Base-by-base conservation (phyloP, 2,888 invertebrate species). In the Torymus texanus region DNA sequence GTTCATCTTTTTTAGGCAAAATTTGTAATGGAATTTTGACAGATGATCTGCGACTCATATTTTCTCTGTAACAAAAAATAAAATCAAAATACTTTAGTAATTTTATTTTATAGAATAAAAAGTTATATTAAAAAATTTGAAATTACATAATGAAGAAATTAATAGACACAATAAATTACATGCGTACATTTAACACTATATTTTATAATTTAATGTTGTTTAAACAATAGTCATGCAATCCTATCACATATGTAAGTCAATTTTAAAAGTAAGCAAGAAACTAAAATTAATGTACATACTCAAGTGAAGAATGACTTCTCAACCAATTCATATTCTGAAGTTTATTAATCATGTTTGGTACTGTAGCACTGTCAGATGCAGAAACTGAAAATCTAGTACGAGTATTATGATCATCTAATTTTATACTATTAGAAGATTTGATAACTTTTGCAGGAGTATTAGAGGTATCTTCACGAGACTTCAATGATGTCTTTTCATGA, bases 261-360 rank as follows among this genome's bases (percentile, higher is more conserved):
- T 53, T 66, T 53, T 21, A 70, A 68, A 56, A 70, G 12, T 8
- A 50, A 8, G 10, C 13, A 59, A 58, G 2, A 50, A 53, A n/a
- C 51, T 59, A 72, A 68, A 63, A 74, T 61, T 41, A 55, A 21
- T 18, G 5, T 81, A 80, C 83, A 16, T 83, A 84, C 84, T 75
- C 24, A 66, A 24, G 11, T 12, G 29, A n/a, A n/a, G 75, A 11
- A 4, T 53, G 29, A 81, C 41, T 80, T 83, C 86, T 87, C 73
- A 87, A 84, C 87, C 87, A 88, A 62, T 82, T 79, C 87, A 87
- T 85, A 61, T 78, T 83, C 79, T 85, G 85, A 51, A 87, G 70
- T 78, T 84, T 85, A 76, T 71, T 79, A 66, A 79, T 70, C 63
- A 79, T 2, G 10, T 14, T 68, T 62, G 78, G 13, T 62, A 66